A percentile compares a stretch with the other conserved stretches of the same genome.
Evolutionary conservation across 1,140 invertebrate genomes (phyloP).

Genomic region (Aleiodes sp.): DNA sequence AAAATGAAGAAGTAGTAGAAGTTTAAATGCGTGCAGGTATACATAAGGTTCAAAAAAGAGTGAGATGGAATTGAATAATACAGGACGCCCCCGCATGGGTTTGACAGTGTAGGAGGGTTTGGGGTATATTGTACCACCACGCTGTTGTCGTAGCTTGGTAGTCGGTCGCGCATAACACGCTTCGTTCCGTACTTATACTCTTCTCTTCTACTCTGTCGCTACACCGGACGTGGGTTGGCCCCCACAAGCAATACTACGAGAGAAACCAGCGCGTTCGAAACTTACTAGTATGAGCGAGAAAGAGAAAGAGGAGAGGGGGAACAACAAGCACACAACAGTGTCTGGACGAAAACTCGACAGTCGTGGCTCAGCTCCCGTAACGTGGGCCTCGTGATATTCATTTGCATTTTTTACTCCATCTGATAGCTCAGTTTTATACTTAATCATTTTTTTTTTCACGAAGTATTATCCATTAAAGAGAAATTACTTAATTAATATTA

Average conservation of each 20-base stretch:
- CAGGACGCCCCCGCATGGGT: constrained; percentile 15
- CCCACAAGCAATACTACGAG: not conserved
- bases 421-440: no score
- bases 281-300: not conserved
- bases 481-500: no score
- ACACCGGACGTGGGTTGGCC: constrained; percentile 31
- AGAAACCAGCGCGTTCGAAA: not conserved
- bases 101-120: constrained; percentile 25
- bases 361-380: constrained; percentile 51
- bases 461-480: no score
- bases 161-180: constrained; percentile 21
- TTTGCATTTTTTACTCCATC: not conserved
- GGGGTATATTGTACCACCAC: not conserved
- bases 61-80: not conserved
- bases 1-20: not conserved
- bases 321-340: constrained; percentile 9
- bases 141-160: not conserved
- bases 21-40: not conserved
- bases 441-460: no score
- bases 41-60: not conserved
- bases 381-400: constrained; percentile 35
- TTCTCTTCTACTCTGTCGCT: not conserved
- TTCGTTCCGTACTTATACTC: not conserved
- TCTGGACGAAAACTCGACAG: constrained; percentile 38
- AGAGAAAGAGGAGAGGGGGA: not conserved